Evolutionary conservation across 1,140 invertebrate species (phyloP), one percentile per base, ranked within the genome.

Genomic region (Wasmannia auropunctata): DNA sequence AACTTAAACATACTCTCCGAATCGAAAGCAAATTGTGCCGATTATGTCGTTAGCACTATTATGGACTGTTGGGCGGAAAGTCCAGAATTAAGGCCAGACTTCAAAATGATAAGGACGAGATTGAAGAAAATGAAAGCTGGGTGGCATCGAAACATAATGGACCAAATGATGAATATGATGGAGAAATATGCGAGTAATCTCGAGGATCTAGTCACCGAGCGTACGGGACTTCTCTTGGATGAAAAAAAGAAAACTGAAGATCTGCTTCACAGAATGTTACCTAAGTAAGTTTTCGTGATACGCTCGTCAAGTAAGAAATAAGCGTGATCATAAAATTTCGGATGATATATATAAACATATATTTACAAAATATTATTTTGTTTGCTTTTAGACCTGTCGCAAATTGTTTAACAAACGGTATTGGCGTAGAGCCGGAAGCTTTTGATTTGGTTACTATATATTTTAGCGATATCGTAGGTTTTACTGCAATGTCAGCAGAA

Each of bases 381-480:
- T 85, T 88, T 87, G 84, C 14, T 90, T 85, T 87, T 93, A 98
- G 97, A 93, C 97, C 98, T 62, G 98, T 98, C 80, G 98, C 98
- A 65, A 96, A 97, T 94, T 97, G 97, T 92, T 95, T 99, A 85
- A 99, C 98, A 58, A 97, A 97, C 88, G 98, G 98, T 34, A 97
- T 98, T 91, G 97, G 97, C 4, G 98, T 99, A 2, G 98, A 98
- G 94, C 99, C 99, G 6, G 99, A 99, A 95, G 98, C 97, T 0
- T 99, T 98, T 95, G 98, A 99, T 95, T 96, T 97, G 88, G 98
- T 98, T 56, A 99, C 99, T 37, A 99, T 99, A 89, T 99, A 99
- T 95, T 99, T 99, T 95, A 99, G 98, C 93, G 99, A 99, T 95
- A 99, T 99, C 94, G 99, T 99, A 75, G 99, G 99, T 88, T 99